Evolutionary conservation across 2,888 invertebrate genomes (phyloP), one percentile per base, ranked within the genome.

Genomic region (Leptogaster cylindrica): DNA sequence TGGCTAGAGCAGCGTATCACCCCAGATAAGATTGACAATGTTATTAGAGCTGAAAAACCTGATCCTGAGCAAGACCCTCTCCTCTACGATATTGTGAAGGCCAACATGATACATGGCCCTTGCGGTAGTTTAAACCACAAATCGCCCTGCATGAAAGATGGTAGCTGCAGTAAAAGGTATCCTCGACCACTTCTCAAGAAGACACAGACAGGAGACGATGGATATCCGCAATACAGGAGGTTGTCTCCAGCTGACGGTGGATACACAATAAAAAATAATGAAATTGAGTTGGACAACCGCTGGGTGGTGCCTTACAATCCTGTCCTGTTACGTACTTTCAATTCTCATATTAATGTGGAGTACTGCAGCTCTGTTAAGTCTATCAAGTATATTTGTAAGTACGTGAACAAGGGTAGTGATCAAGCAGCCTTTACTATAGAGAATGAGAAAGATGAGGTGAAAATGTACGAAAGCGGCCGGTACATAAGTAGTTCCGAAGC

Each of bases 271-370:
- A 65, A 69, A n/a, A 58, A 70, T 27, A 48, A 71, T 66, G 55
- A 28, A 2, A 28, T 48, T 7, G 66, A 70, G 68, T 64, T 67
- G 33, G 48, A 7, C 20, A 77, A 77, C 71, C 39, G 72, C 12
- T 77, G 73, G 74, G 70, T 77, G 67, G 77, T n/a, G n/a, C 76
- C 76, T 20, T 77, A 75, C 70, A 72, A 63, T 5, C 77, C 75
- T 12, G 14, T 73, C 27, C 71, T 76, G 5, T 72, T 65, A 72
- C 36, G 23, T 20, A 23, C 67, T n/a, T 76, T 72, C 44, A 67
- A 76, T 28, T 74, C 75, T 2, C 78, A 78, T 68, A 75, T 76
- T 5, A 79, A 79, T 71, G 77, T 79, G 7, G 79, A 80, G 67
- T 74, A 55, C 63, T 82, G 80, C 69, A 28, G n/a, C 2, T 48